Evolutionary conservation across 1,140 invertebrate species (phyloP), one percentile per base, ranked within the genome.

Genomic region (Zaprionus tsacasi): DNA sequence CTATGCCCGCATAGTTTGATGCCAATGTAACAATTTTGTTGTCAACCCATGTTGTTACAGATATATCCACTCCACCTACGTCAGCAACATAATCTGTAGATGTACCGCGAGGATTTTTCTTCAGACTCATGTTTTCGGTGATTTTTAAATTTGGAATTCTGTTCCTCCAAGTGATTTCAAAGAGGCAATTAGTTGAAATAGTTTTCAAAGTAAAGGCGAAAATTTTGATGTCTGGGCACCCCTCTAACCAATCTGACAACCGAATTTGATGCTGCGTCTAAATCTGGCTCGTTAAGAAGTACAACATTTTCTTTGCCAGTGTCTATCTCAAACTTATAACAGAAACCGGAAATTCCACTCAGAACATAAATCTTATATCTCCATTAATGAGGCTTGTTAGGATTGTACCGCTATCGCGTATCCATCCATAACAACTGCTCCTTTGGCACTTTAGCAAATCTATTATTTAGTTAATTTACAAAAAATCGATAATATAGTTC

Each of bases 271-370:
- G 70, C 30, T 12, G 36, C 36, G 11, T 11, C 87, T 27, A 76
- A 71, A 63, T 91, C 83, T 10, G 77, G 75, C 70, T 91, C 83
- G 36, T 38, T 38, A 38, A 3, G 3, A 11, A 38, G 12, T 38
- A 13, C 11, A 12, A 38, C 11, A 38, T 38, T 38, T 38, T 38
- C 36, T 38, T 38, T 38, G 13, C 36, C 36, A 35, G 33, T 8
- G 33, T 35, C 33, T 35, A 35, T 35, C 33, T 35, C 33, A 70
- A 88, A 77, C 70, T 91, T 76, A 55, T 91, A 91, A 15, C 72
- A 77, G 72, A 76, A 88, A 17, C 81, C 81, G 33, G 70, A 81
- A 70, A 76, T 74, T 25, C 85, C 82, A 64, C 36, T 38, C 13
- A 38, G 10, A 7, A 91, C 79, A 81, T 81, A 91, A 36, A 79